A percentile compares a stretch with the other conserved stretches of the same genome.
These are phyloP conservation scores for Cataglyphis albicans DNA, from an alignment of 2,888 invertebrate genomes.

Conservation along the genomic window DNA sequence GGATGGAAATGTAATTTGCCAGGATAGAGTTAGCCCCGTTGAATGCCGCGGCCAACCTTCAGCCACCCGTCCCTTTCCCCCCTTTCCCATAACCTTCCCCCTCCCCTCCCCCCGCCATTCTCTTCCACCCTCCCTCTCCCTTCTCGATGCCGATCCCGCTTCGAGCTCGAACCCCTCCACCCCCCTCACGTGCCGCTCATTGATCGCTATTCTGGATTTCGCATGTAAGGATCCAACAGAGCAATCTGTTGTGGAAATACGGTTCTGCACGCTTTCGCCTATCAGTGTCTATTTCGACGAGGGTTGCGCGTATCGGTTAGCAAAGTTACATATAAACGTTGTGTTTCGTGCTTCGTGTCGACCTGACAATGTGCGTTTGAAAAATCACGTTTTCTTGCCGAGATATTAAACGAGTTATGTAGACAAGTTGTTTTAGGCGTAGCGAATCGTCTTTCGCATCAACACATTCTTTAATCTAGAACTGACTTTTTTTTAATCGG, in stretches of 20 bases:
- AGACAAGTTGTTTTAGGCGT: not conserved
- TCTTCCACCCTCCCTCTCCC: conserved; percentile 19
- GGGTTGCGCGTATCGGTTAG: conserved; percentile 4
- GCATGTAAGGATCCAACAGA: conserved; percentile 68
- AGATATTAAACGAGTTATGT: not conserved
- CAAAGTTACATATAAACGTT: not conserved
- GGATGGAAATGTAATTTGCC: conserved; percentile 81
- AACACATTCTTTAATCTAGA: not conserved
- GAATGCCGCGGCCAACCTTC: conserved; percentile 76
- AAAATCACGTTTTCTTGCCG: not conserved
- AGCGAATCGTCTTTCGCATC: not conserved
- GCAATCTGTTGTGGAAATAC: conserved; percentile 24
- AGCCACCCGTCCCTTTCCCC: conserved; percentile 38
- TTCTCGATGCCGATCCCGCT: conserved; percentile 38
- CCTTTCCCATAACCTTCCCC: conserved; percentile 3
- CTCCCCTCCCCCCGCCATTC: conserved; percentile 60
- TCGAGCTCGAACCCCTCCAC: conserved; percentile 29
- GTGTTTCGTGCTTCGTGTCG: not conserved
- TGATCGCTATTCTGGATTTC: conserved; percentile 73
- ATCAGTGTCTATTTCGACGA: not conserved
- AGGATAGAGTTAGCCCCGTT: conserved; percentile 78
- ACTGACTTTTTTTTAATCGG: not conserved
- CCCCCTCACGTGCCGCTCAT: conserved; percentile 65
- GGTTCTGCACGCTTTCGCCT: conserved; percentile 28
- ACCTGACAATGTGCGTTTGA: conserved; percentile 1